phyloP scores from a whole-genome alignment of 2,797 vertebrate genomes.

The Chelon auratus region DNA sequence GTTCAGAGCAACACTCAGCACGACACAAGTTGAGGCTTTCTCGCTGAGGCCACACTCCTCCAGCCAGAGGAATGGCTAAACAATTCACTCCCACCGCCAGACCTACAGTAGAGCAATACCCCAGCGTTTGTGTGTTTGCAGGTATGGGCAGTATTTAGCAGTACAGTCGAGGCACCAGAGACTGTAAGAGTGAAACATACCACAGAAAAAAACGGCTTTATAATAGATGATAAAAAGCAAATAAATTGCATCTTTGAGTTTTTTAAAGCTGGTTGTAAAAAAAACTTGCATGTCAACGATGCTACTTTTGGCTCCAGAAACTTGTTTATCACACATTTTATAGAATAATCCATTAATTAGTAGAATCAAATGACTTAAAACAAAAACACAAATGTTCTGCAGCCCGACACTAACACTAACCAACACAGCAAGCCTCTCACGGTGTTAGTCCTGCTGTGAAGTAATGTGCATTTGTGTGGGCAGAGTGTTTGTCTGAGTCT shows the following conservation, averaged over 20 bases:
- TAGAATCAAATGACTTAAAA: not conserved
- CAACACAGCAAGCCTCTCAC: not conserved
- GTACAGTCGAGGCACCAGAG: slow-evolving; percentile 28
- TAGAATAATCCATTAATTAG: not conserved
- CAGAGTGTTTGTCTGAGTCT: slow-evolving; percentile 38
- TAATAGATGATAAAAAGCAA: not conserved
- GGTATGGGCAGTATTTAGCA: slow-evolving; percentile 18
- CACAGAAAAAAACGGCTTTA: slow-evolving; percentile 7
- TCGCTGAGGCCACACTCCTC: slow-evolving; percentile 75
- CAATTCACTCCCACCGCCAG: slow-evolving; percentile 72
- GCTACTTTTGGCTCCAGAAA: not conserved
- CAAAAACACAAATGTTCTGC: not conserved
- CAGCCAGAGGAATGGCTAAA: slow-evolving; percentile 80
- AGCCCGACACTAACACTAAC: not conserved
- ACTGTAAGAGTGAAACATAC: slow-evolving; percentile 4
- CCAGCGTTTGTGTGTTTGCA: slow-evolving; percentile 19
- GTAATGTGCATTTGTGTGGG: slow-evolving; percentile 41
- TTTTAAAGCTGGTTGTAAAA: not conserved
- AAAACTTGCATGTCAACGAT: not conserved
- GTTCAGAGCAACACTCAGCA: slow-evolving; percentile 73
- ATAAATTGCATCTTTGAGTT: not conserved
- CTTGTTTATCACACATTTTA: not conserved
- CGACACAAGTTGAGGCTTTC: slow-evolving; percentile 53
- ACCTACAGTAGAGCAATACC: slow-evolving; percentile 40
- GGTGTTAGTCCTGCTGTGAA: slow-evolving; percentile 9